Conservation (phyloP, 2,888 invertebrate genomes). For the Spisula subtruncata region DNA sequence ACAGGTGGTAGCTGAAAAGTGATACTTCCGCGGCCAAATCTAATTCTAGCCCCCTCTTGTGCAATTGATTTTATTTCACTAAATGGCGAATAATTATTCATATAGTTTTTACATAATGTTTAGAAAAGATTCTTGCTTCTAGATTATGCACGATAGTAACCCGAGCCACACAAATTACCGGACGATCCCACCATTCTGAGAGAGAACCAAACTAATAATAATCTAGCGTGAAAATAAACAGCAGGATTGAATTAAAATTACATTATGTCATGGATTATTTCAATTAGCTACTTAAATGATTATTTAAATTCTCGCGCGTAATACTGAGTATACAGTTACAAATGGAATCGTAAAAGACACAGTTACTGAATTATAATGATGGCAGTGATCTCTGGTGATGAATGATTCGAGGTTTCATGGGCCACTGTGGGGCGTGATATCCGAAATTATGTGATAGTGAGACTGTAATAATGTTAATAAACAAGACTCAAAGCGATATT, state of each 20-base stretch:
- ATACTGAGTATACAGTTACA: conserved; percentile 33
- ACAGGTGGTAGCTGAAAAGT: conserved; percentile 52
- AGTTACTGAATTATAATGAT: conserved; percentile 20
- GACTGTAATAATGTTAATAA: too few relatives aligned
- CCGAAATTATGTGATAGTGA: neutral
- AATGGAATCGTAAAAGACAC: neutral
- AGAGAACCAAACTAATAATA: conserved; percentile 4
- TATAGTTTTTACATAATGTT: conserved; percentile 47
- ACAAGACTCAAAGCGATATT: too few relatives aligned
- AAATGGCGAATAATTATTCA: conserved; percentile 73
- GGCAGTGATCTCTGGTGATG: neutral
- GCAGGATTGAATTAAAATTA: conserved; percentile 52
- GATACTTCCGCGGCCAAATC: conserved; percentile 30
- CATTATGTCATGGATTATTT: conserved; percentile 61
- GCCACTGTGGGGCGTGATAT: too few relatives aligned
- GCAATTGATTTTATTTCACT: conserved; percentile 74
- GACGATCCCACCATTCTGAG: conserved; percentile 39
- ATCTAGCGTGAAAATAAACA: conserved; percentile 56
- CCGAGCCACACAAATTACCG: conserved; percentile 48
- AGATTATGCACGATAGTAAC: conserved; percentile 59
- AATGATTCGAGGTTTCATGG: neutral
- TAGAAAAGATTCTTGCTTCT: conserved; percentile 52
- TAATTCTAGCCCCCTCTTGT: conserved; percentile 52
- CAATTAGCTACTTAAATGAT: conserved; percentile 57
- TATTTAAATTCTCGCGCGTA: conserved; percentile 54